Conservation (phyloP, 1,140 invertebrate genomes). For the Brevipalpus yothersi region DNA sequence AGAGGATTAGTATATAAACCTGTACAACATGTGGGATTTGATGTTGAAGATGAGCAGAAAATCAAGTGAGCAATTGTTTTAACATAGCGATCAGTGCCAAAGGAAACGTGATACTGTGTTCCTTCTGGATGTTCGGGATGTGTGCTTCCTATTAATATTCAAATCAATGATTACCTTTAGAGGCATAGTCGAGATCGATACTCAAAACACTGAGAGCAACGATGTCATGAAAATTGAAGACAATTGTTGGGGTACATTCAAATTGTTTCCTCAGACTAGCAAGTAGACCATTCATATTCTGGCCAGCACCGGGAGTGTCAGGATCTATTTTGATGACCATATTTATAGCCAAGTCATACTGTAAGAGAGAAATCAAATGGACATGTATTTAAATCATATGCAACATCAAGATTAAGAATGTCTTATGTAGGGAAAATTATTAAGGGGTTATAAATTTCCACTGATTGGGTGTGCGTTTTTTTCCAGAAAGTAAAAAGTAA, state of each 20-base stretch:
- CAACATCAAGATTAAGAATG: neutral
- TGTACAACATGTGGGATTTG: neutral
- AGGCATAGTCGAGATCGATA: slow-evolving; percentile 64
- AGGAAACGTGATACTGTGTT: too few species aligned
- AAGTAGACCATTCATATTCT: slow-evolving; percentile 4
- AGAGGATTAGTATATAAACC: slow-evolving; percentile 7
- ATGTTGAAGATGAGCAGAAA: neutral
- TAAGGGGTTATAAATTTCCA: neutral
- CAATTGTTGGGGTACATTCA: slow-evolving; percentile 35
- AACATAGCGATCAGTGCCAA: neutral
- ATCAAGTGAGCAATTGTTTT: neutral
- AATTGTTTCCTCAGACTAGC: neutral
- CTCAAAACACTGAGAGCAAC: slow-evolving; percentile 48
- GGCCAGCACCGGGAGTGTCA: neutral
- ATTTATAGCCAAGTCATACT: slow-evolving; percentile 4
- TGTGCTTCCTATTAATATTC: too few species aligned
- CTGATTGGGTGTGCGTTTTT: too few species aligned
- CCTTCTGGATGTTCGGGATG: too few species aligned
- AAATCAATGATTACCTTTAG: slow-evolving; percentile 26
- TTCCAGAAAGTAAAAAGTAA: too few species aligned
- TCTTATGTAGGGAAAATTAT: neutral
- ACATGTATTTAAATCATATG: neutral
- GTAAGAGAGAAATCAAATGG: neutral
- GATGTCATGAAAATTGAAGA: slow-evolving; percentile 57
- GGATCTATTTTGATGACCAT: slow-evolving; percentile 1